A percentile compares a stretch with the other conserved stretches of the same genome.
Conservation (phyloP, 2,113 vertebrate genomes). For the Dipodomys merriami region DNA sequence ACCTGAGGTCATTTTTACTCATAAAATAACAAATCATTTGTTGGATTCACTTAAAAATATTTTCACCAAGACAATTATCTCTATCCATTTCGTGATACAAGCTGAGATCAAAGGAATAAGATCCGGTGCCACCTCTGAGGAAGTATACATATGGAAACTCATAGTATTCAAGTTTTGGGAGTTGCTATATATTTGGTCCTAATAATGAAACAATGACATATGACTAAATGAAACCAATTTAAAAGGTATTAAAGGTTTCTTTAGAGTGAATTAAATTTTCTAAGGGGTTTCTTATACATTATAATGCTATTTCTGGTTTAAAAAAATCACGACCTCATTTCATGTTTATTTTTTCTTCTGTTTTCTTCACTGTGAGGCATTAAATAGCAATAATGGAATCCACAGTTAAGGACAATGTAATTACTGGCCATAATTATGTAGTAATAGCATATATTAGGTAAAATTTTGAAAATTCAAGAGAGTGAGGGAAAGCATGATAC, state of each 20-base stretch:
- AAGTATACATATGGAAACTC: neutral
- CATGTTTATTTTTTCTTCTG: neutral
- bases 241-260: neutral
- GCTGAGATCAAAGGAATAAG: conserved; percentile 15
- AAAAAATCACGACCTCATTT: neutral
- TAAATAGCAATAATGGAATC: conserved; percentile 10
- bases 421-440: neutral
- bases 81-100: neutral
- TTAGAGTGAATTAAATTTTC: neutral
- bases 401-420: neutral
- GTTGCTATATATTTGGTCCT: conserved; percentile 1
- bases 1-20: conserved; percentile 44
- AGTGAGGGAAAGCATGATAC: too few relatives aligned
- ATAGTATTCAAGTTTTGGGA: neutral
- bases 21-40: conserved; percentile 52
- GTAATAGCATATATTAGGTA: neutral
- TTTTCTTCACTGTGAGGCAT: neutral
- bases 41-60: neutral
- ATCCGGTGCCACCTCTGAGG: neutral
- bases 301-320: conserved; percentile 11
- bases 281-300: neutral
- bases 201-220: conserved; percentile 12
- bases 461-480: neutral
- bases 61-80: conserved; percentile 55
- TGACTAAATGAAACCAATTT: neutral